Evolutionary conservation across 2,797 vertebrate species (phyloP).

Genomic region (Crocidura indochinensis): DNA sequence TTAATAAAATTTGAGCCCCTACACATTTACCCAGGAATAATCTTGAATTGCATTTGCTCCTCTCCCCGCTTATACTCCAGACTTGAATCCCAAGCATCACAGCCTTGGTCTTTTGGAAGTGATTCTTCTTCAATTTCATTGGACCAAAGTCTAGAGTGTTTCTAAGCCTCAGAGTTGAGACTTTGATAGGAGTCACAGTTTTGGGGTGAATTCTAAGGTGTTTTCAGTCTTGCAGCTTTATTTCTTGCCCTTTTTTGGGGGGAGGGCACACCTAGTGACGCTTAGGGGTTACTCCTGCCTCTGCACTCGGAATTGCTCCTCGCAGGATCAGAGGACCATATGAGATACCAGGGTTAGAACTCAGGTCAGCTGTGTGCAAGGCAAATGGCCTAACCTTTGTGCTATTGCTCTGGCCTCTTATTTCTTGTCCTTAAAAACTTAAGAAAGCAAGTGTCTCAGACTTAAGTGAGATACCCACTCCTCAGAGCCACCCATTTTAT

Average conservation of each 20-base stretch:
- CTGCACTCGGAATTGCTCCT: too few species aligned
- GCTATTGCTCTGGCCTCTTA: not conserved
- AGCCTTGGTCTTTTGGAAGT: not conserved
- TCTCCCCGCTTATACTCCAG: not conserved
- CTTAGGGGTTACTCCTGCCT: too few species aligned
- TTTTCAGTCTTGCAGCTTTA: not conserved
- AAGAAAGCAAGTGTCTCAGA: not conserved
- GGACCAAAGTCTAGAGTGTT: not conserved
- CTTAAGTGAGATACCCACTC: not conserved
- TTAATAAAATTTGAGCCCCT: constrained; percentile 8
- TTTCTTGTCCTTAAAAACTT: not conserved
- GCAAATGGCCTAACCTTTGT: too few species aligned
- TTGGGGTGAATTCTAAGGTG: not conserved
- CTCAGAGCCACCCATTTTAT: not conserved
- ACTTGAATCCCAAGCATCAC: not conserved
- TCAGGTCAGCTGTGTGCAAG: too few species aligned
- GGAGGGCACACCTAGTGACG: too few species aligned
- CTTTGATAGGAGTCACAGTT: not conserved
- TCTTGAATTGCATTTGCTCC: not conserved
- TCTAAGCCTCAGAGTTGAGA: not conserved
- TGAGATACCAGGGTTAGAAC: too few species aligned
- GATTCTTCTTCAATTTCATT: not conserved
- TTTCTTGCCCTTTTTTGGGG: not conserved
- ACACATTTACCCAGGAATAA: not conserved
- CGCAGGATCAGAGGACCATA: too few species aligned